These are phyloP conservation scores for Apis dorsata DNA, from an alignment of 1,140 invertebrate genomes.

Conservation along the genomic window DNA sequence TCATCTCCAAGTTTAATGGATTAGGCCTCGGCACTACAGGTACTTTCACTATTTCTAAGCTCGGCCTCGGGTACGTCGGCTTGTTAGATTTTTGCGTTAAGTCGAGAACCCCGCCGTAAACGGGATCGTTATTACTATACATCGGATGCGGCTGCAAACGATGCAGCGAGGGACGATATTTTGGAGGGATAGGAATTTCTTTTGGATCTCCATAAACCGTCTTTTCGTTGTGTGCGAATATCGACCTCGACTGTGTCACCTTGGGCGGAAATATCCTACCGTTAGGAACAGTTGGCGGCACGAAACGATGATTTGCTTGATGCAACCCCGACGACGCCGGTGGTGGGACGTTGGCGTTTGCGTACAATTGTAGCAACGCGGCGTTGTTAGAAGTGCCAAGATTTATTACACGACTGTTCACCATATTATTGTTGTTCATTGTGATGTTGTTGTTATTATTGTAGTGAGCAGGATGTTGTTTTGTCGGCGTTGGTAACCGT, in stretches of 20 bases:
- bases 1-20: slow-evolving; percentile 73
- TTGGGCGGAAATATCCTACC: slow-evolving; percentile 79
- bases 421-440: slow-evolving; percentile 55
- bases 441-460: slow-evolving; percentile 54
- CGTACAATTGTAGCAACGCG: slow-evolving; percentile 80
- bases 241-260: slow-evolving; percentile 84
- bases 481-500: slow-evolving; percentile 41
- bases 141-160: slow-evolving; percentile 52
- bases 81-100: slow-evolving; percentile 69
- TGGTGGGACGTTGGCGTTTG: slow-evolving; percentile 67
- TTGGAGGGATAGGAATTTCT: slow-evolving; percentile 81
- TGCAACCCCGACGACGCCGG: slow-evolving; percentile 43
- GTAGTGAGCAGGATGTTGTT: slow-evolving; percentile 56
- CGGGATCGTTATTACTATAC: slow-evolving; percentile 28
- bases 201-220: slow-evolving; percentile 87
- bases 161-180: slow-evolving; percentile 62
- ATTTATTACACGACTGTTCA: slow-evolving; percentile 77
- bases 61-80: slow-evolving; percentile 70
- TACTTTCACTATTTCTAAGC: slow-evolving; percentile 77
- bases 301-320: slow-evolving; percentile 65
- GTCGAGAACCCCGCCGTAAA: slow-evolving; percentile 70
- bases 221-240: slow-evolving; percentile 83
- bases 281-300: slow-evolving; percentile 65
- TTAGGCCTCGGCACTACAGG: slow-evolving; percentile 77
- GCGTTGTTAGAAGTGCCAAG: slow-evolving; percentile 81